phyloP scores from a whole-genome alignment of 2,113 vertebrate species.

The Strigops habroptila region DNA sequence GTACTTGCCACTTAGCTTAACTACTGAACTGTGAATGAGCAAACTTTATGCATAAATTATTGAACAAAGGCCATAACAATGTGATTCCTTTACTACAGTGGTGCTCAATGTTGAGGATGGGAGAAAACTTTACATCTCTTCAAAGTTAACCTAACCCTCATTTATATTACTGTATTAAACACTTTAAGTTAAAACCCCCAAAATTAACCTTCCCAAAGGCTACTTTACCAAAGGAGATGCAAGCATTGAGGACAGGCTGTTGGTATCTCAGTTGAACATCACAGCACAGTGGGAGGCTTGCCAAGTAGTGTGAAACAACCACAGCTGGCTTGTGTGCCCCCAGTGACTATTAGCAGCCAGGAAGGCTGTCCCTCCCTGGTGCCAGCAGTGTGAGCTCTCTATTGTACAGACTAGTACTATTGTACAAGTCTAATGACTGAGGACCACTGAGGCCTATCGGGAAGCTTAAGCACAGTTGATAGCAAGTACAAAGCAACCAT shows the following conservation, averaged over 20 bases:
- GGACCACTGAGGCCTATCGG: neutral
- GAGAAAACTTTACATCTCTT: neutral
- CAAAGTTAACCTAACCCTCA: neutral
- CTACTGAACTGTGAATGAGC: neutral
- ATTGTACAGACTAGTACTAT: neutral
- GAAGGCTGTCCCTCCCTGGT: neutral
- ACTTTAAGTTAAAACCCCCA: neutral
- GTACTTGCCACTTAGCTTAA: neutral
- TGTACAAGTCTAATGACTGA: neutral
- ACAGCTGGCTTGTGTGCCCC: neutral
- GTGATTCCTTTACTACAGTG: neutral
- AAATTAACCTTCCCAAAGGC: neutral
- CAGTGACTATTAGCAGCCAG: fast-evolving
- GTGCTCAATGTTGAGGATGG: neutral
- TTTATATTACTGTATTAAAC: neutral
- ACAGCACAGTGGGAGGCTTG: neutral
- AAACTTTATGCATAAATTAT: neutral
- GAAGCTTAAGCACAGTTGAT: neutral
- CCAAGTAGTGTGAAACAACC: fast-evolving
- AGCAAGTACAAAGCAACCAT: fast-evolving
- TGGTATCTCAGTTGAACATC: neutral
- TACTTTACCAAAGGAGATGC: neutral
- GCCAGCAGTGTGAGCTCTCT: neutral
- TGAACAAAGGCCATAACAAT: neutral
- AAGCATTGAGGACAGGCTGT: fast-evolving